Evolutionary conservation across 2,888 invertebrate genomes (phyloP), one percentile per base, ranked within the genome.

Genomic region (Nemoura dubitans): DNA sequence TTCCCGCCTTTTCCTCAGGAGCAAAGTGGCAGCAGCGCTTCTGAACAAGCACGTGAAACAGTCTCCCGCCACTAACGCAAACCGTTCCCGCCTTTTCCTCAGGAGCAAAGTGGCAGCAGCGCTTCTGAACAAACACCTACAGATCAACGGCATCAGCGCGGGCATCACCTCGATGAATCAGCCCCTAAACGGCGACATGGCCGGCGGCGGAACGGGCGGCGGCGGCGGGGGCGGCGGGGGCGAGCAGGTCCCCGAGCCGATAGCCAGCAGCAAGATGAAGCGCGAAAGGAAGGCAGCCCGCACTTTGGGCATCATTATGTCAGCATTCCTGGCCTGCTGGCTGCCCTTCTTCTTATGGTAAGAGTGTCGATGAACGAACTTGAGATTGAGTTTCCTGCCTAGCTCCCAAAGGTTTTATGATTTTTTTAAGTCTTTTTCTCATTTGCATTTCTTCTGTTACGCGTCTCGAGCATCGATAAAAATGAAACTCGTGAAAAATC

Each of bases 221-320:
- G 36, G 36, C 88, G 29, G 59, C 59, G 59, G 59, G 59, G 59
- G 59, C 59, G 59, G 59, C 36, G 36, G 36, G 36, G 89, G 94
- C 87, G 94, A 94, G 91, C 94, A 94, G 88, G 94, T 95, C 90
- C 94, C 95, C 92, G 95, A 95, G 90, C 96, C 95, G 29, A 95
- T 96, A 91, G 94, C 96, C 10, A 96, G 96, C 92, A 96, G 94
- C 91, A 97, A 97, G 92, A 97, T 97, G 97, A 95, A 96, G 91
- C 92, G 97, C 86, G 97, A 97, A 91, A 93, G 97, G 88, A 97
- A 97, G 91, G 98, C 98, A 0, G 98, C 98, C 0, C 94, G 98
- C 90, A 98, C 98, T 16, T 93, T 98, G 80, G 98, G 98, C 87
- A 98, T 98, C 91, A 98, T 98, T 90, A 98, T 98, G 96, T 98